Conservation (phyloP, 2,113 vertebrate genomes). For the Oenanthe oenanthe region DNA sequence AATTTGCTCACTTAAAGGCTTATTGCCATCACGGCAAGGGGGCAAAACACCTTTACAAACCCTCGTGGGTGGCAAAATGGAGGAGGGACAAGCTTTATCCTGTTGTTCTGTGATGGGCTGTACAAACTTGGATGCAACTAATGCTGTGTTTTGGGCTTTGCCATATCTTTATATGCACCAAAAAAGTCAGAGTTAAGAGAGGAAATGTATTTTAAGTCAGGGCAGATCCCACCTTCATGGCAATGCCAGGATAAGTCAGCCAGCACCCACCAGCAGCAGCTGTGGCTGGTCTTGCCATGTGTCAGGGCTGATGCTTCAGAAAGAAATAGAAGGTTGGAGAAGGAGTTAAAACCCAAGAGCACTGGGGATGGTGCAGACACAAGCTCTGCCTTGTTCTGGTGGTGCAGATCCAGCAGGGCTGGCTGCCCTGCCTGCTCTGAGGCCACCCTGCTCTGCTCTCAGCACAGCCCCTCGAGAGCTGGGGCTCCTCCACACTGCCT, state of each 20-base stretch:
- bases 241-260: background rate
- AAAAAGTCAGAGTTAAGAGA: background rate
- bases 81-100: background rate
- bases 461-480: background rate
- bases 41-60: background rate
- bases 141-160: background rate
- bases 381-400: background rate
- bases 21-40: background rate
- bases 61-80: fast-evolving
- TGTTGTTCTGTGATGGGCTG: background rate
- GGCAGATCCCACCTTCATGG: no score
- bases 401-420: background rate
- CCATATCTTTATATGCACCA: background rate
- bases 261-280: background rate
- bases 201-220: background rate
- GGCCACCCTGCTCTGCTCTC: background rate
- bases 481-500: background rate
- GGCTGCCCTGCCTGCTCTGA: background rate
- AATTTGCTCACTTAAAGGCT: constrained; percentile 42
- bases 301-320: background rate
- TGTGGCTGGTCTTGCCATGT: background rate
- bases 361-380: fast-evolving
- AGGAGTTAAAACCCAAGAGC: background rate
- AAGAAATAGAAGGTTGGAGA: background rate
- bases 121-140: background rate